Evolutionary conservation across 2,797 vertebrate species (phyloP).

Genomic region (Eidolon dupreanum): DNA sequence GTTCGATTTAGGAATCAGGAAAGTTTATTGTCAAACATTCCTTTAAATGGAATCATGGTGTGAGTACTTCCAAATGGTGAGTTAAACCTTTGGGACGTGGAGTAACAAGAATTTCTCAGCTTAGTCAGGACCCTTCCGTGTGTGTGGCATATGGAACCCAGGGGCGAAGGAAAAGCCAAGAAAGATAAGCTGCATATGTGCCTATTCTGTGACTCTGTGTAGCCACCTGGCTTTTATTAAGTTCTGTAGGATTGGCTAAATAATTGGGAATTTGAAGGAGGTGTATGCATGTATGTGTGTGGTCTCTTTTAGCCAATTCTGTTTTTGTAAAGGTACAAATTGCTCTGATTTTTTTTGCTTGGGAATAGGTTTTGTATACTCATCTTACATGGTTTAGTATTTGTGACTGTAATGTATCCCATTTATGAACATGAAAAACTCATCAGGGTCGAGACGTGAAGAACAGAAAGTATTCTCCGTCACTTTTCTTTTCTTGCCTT

Average conservation of each 20-base stretch:
- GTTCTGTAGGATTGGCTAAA: slow-evolving; percentile 26
- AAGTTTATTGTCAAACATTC: neutral
- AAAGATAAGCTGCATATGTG: neutral
- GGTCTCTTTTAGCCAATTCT: neutral
- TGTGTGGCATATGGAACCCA: neutral
- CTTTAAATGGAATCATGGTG: neutral
- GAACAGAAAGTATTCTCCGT: neutral
- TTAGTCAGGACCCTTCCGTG: neutral
- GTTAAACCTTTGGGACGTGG: neutral
- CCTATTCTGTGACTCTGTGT: neutral
- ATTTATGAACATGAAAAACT: neutral
- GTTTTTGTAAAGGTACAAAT: slow-evolving; percentile 24
- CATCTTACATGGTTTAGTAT: neutral
- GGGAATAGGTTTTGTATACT: neutral
- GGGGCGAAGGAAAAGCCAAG: neutral
- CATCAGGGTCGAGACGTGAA: neutral
- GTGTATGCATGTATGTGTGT: neutral
- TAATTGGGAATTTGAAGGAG: slow-evolving; percentile 38
- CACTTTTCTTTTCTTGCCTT: neutral
- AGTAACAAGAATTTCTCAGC: neutral
- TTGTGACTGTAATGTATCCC: slow-evolving; percentile 7
- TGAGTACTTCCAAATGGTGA: neutral
- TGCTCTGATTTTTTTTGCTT: slow-evolving; percentile 37
- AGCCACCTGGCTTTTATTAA: slow-evolving; percentile 37
- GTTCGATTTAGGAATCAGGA: slow-evolving; percentile 10